These are phyloP conservation scores for Megathymus violae DNA, from an alignment of 1,140 invertebrate species.

Conservation along the genomic window DNA sequence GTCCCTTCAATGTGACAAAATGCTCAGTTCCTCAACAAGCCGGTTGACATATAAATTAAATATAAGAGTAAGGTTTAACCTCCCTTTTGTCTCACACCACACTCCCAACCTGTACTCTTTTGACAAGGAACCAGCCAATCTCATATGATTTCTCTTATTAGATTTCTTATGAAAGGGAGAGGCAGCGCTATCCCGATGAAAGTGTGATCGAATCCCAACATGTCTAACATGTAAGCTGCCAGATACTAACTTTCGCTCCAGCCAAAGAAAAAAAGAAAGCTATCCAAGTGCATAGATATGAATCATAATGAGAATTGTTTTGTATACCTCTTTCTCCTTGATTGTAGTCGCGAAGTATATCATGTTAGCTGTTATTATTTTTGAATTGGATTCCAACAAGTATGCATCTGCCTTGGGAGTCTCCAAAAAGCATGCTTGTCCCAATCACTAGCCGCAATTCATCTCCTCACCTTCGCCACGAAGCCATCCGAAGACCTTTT, in stretches of 20 bases:
- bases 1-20: no score
- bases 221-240: constrained; percentile 50
- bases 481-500: constrained; percentile 51
- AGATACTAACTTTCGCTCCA: constrained; percentile 53
- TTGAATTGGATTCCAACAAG: constrained; percentile 41
- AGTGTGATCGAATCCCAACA: constrained; percentile 48
- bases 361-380: constrained; percentile 40
- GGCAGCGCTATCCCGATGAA: constrained; percentile 47
- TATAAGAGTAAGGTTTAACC: no score
- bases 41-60: no score
- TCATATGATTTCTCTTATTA: no score
- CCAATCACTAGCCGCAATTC: constrained; percentile 56
- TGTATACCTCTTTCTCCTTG: constrained; percentile 55
- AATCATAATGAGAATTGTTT: constrained; percentile 60
- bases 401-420: constrained; percentile 45
- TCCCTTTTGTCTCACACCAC: no score
- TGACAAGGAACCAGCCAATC: no score
- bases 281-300: constrained; percentile 53
- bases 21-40: no score
- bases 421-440: constrained; percentile 44
- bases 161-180: no score
- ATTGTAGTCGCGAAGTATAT: constrained; percentile 44
- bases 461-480: constrained; percentile 50
- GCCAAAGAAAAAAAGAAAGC: no score
- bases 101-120: no score